Percentiles rank a stretch among this genome's conserved stretches.
Conservation (phyloP, 37 sponge, comb jelly and placozoan species). For the Crambe crambe region DNA sequence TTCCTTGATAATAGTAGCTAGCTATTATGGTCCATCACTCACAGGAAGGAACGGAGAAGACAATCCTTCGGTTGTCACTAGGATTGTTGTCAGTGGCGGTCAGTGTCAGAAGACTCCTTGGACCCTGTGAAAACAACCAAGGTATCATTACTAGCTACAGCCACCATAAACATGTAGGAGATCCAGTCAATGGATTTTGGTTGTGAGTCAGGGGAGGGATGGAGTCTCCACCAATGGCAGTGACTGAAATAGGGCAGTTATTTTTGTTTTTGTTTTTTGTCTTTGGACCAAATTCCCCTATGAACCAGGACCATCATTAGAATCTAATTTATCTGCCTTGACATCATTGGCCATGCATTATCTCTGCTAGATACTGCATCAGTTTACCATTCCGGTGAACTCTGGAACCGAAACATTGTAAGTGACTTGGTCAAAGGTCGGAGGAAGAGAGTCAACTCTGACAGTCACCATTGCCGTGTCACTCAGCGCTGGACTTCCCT, state of each 20-base stretch:
- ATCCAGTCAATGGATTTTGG: no score
- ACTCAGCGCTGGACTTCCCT: constrained; percentile 40
- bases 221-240: no score
- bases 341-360: no score
- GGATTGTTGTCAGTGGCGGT: background rate
- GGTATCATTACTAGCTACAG: no score
- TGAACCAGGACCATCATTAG: no score
- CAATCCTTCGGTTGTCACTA: background rate
- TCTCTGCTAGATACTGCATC: background rate
- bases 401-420: constrained; percentile 32
- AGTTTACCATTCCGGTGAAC: constrained; percentile 37
- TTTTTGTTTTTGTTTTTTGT: no score
- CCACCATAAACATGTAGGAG: no score
- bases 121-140: background rate
- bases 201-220: no score
- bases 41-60: constrained; percentile 13
- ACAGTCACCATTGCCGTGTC: constrained; percentile 14
- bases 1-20: background rate
- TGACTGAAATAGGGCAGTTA: no score
- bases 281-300: no score
- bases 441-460: constrained; percentile 28
- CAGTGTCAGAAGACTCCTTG: background rate
- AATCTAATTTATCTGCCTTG: no score
- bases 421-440: constrained; percentile 4
- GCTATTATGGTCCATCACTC: background rate